Evolutionary conservation across 2,888 invertebrate genomes (phyloP).

Genomic region (Cenopis cana): DNA sequence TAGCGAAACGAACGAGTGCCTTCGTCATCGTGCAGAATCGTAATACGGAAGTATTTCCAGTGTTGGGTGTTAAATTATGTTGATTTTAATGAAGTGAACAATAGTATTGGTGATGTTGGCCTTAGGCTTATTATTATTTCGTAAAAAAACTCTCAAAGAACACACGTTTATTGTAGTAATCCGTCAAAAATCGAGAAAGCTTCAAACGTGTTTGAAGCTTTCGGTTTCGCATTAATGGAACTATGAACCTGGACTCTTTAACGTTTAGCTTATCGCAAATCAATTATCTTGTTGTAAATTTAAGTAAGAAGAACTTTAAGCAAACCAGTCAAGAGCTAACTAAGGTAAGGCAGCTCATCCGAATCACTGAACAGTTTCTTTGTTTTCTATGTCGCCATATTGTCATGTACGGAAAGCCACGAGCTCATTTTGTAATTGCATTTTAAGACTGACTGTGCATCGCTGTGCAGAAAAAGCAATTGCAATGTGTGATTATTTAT

Average conservation of each 20-base stretch:
- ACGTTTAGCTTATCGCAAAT: constrained; percentile 99
- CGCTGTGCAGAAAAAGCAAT: constrained; percentile 19
- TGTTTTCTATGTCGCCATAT: constrained; percentile 82
- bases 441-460: constrained; percentile 4
- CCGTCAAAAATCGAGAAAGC: constrained; percentile 93
- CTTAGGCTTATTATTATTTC: constrained; percentile 76
- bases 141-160: constrained; percentile 76
- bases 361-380: constrained; percentile 57
- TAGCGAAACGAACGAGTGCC: constrained; percentile 53
- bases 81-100: constrained; percentile 71
- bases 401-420: constrained; percentile 66
- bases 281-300: constrained; percentile 97
- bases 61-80: constrained; percentile 71
- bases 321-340: constrained; percentile 94
- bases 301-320: constrained; percentile 98
- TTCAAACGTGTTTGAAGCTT: constrained; percentile 98
- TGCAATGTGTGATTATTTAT: constrained; percentile 28
- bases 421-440: constrained; percentile 53
- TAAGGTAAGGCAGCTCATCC: constrained; percentile 89
- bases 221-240: constrained; percentile 96
- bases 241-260: constrained; percentile 99
- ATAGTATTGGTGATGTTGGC: constrained; percentile 83
- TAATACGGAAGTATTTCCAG: constrained; percentile 56
- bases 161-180: constrained; percentile 82
- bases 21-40: constrained; percentile 71